These are phyloP conservation scores for Hypomesus transpacificus DNA, from an alignment of 2,113 vertebrate species.

Conservation along the genomic window DNA sequence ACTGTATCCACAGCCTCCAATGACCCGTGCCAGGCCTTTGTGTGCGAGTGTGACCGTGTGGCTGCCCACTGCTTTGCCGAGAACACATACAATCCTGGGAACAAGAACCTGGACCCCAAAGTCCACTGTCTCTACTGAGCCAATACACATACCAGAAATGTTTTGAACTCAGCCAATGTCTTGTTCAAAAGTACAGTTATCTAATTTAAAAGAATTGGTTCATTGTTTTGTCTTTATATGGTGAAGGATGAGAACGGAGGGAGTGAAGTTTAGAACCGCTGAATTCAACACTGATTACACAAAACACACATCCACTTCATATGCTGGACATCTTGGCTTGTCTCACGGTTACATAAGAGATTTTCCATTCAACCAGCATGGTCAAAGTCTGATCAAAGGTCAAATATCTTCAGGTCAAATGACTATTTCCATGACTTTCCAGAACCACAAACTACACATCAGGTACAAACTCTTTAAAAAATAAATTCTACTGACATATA, in stretches of 20 bases:
- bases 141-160: not conserved
- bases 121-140: slow-evolving; percentile 56
- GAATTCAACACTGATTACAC: no score
- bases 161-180: not conserved
- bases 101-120: slow-evolving; percentile 59
- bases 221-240: no score
- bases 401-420: not conserved
- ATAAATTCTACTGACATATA: not conserved
- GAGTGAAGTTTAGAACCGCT: no score
- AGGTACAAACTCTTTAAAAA: not conserved
- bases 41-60: slow-evolving; percentile 82
- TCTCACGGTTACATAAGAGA: slow-evolving; percentile 6
- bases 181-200: no score
- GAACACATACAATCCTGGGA: slow-evolving; percentile 59
- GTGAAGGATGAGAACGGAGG: no score
- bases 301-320: no score
- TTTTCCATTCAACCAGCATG: not conserved
- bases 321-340: not conserved
- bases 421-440: not conserved
- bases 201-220: no score
- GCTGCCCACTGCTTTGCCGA: slow-evolving; percentile 80
- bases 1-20: slow-evolving; percentile 67
- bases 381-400: no score
- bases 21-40: slow-evolving; percentile 66
- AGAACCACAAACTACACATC: not conserved